Evolutionary conservation across 2,797 vertebrate species (phyloP), one percentile per base, ranked within the genome.

Genomic region (Megaceryle alcyon): DNA sequence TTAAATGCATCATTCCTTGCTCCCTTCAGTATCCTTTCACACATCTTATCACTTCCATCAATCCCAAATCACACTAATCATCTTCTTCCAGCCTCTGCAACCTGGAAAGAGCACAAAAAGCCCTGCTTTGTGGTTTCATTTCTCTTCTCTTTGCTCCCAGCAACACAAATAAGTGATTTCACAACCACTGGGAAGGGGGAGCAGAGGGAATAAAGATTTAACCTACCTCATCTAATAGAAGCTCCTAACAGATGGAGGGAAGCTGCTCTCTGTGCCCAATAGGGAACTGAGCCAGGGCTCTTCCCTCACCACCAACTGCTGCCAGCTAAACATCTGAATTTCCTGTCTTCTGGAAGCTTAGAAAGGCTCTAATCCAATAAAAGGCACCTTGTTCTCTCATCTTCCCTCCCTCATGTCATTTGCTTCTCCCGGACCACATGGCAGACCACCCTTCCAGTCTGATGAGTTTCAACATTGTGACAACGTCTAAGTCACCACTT

Each of bases 21-120:
- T 91, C 61, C 59, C 14, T 90, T 92, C 66, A 86, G 59, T 86
- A 86, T 70, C 57, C 82, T 91, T 95, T 96, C 93, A 92, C 82
- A 78, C 44, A 44, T 85, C 77, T 96, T 97, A 97, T 91, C 97
- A 86, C 54, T 92, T 90, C 61, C 86, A 97, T 97, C 91, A 94
- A 92, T 97, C 95, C 94, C 92, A 70, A 94, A 48, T 94, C 84
- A 79, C 63, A 93, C 16, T 91, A 94, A 94, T 96, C 49, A 91
- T 72, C 59, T 73, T 60, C 80, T 86, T 92, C 85, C 77, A 94
- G 79, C 71, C 61, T 72, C 60, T 56, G 54, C 66, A 86, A 31
- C 54, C 70, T 69, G 44, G 23, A 66, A 80, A 93, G 81, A 73
- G 44, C 33, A 61, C 73, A 25, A 82, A 95, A 80, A 80, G 12